phyloP scores from a whole-genome alignment of 1,140 invertebrate genomes.

The Diachasmimorpha longicaudata region DNA sequence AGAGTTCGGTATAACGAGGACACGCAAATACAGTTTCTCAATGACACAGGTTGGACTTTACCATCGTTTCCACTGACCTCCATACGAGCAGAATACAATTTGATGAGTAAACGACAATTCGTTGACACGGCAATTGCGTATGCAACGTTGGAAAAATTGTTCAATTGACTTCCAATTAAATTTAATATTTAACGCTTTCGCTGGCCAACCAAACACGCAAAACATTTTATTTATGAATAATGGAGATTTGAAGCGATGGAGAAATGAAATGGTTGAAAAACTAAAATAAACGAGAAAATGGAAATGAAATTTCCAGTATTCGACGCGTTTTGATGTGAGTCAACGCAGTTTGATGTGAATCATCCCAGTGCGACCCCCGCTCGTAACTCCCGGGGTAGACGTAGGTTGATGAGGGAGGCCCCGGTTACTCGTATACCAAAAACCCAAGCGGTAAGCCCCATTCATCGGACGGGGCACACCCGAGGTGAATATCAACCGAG shows the following conservation, averaged over 20 bases:
- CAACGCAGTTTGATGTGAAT: slow-evolving; percentile 3
- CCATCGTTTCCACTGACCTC: neutral
- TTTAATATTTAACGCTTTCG: neutral
- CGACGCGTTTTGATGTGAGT: neutral
- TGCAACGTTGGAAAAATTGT: neutral
- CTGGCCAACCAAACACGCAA: neutral
- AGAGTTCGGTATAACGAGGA: slow-evolving; percentile 17
- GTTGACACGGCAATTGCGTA: neutral
- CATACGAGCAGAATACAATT: slow-evolving; percentile 11
- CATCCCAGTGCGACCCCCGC: neutral
- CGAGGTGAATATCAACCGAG: slow-evolving; percentile 38
- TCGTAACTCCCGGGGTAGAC: neutral
- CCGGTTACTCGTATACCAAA: neutral
- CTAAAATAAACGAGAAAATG: neutral
- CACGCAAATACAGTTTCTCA: slow-evolving; percentile 21
- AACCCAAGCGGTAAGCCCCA: neutral
- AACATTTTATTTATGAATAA: neutral
- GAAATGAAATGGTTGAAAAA: neutral
- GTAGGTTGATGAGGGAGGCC: neutral
- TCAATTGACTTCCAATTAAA: neutral
- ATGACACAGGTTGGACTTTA: slow-evolving; percentile 5
- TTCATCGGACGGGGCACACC: neutral
- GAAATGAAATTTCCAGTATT: neutral
- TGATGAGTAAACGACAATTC: slow-evolving; percentile 1
- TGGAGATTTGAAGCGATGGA: neutral